Evolutionary conservation across 2,113 vertebrate species (phyloP), one percentile per base, ranked within the genome.

Genomic region (Antennarius striatus): DNA sequence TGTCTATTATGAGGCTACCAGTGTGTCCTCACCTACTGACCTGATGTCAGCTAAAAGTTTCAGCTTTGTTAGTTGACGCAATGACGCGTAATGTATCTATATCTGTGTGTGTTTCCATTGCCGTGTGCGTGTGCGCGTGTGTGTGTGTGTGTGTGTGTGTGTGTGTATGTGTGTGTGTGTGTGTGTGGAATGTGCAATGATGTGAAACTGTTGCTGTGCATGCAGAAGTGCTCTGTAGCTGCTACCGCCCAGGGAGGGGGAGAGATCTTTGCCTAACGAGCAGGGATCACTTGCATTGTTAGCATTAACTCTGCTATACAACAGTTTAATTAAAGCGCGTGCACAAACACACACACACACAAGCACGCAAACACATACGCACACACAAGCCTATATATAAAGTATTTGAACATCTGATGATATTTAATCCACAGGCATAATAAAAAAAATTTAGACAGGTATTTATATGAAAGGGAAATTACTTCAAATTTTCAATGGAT

Each of bases 221-320:
- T n/a, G 42, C 32, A 48, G 73, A 50, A 69, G 59, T 61, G 57
- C 55, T 82, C 63, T 70, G 72, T 76, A 83, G 79, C 71, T 68
- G 77, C 66, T 61, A 59, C 61, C 64, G 54, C 56, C 46, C 58
- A 71, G 76, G 65, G 80, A 48, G 60, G 42, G 65, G 55, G 75
- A 32, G 75, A 80, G 60, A 69, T 42, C 70, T 87, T 84, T 85
- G 60, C 75, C 78, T 85, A 86, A 90, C 89, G 85, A 89, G 82
- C 62, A 76, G 68, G 54, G 74, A 86, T 89, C 77, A 80, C 75
- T 82, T 75, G 75, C 74, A 74, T 82, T 71, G 81, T 87, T 90
- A 81, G 73, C 54, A 17, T 84, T 81, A 83, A 81, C 74, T 77
- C 79, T 73, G 84, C 79, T 71, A 74, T 80, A 75, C 55, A 65